Base-by-base conservation (phyloP, 2,797 vertebrate species). In the Cirrhinus molitorella region DNA sequence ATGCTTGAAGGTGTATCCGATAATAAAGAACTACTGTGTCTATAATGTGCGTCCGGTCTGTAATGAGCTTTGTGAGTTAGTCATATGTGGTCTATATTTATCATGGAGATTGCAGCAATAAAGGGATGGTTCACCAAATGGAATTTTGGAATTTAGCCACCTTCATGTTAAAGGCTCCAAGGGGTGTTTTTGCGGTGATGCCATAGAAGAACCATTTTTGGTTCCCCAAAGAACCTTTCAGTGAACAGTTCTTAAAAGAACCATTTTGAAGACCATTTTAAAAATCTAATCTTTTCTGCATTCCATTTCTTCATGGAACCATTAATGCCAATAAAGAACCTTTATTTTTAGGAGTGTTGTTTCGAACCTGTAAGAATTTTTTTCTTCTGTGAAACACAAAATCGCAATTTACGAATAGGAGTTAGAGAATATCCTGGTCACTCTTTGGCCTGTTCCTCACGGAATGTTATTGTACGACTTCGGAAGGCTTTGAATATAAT, bases 1-100 rank as follows among this genome's bases (percentile, higher is more conserved):
- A 84, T 59, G 86, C 81, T 81, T 71, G 31, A 85, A 77, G 75
- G 86, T 85, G 25, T 86, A 80, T 83, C 72, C 80, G 72, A 89
- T 86, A 81, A 84, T 85, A 86, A 79, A 87, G 79, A 76, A 67
- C 59, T 72, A 25, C 77, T 59, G 28, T 47, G 77, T 85, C 47
- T 86, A 55, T 81, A 80, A 80, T 80, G 79, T 82, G 78, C 49
- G 68, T 82, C 70, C 79, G 16, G 71, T 61, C 45, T 47, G 21
- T 65, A 83, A 83, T 66, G 49, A 65, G 59, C 76, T 85, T 68
- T 61, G 37, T 49, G 72, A 73, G 16, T 80, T 79, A 79, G 25
- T 86, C 72, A 81, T 80, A 70, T 78, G 14, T 79, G 79, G 53
- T 74, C 31, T 61, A 67, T 51, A 85, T 71, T 73, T 72, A 40